A percentile compares a stretch with the other conserved stretches of the same genome.
Evolutionary conservation across 2,113 vertebrate genomes (phyloP).

Genomic region (Perognathus longimembris): DNA sequence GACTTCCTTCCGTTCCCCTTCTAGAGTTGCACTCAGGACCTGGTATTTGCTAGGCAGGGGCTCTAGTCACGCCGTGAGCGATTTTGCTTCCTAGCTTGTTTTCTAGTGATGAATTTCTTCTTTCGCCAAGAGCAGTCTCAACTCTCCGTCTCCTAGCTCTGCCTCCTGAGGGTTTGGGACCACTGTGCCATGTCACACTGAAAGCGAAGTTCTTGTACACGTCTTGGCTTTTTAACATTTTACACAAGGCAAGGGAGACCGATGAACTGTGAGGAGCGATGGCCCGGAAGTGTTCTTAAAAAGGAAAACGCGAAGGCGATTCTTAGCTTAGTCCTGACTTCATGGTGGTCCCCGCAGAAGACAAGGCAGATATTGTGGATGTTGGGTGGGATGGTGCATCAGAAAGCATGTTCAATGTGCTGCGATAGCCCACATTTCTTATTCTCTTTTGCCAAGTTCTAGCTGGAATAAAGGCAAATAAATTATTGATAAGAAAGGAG

Average conservation of each 20-base stretch:
- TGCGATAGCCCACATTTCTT: not conserved
- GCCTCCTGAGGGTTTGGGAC: too few species aligned
- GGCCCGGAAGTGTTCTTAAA: not conserved
- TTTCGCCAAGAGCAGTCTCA: too few species aligned
- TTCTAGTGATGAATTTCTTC: too few species aligned
- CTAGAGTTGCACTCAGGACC: too few species aligned
- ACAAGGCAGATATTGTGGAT: not conserved
- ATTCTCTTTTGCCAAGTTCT: conserved; percentile 21
- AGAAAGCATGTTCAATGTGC: not conserved
- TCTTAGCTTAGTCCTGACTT: not conserved
- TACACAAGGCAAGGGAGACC: not conserved
- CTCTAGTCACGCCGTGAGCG: too few species aligned
- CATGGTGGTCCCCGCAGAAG: not conserved
- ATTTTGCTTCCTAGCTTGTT: too few species aligned
- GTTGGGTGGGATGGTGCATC: not conserved
- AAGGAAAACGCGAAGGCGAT: not conserved
- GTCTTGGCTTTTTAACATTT: not conserved
- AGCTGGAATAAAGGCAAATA: not conserved
- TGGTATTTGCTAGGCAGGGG: too few species aligned
- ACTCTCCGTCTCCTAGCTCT: too few species aligned
- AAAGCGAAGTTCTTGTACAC: not conserved
- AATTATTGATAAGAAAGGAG: not conserved
- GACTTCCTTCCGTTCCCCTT: too few species aligned
- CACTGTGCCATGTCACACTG: too few species aligned
- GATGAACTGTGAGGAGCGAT: not conserved